Evolutionary conservation across 2,888 invertebrate genomes (phyloP).

Genomic region (Netelia virgata): DNA sequence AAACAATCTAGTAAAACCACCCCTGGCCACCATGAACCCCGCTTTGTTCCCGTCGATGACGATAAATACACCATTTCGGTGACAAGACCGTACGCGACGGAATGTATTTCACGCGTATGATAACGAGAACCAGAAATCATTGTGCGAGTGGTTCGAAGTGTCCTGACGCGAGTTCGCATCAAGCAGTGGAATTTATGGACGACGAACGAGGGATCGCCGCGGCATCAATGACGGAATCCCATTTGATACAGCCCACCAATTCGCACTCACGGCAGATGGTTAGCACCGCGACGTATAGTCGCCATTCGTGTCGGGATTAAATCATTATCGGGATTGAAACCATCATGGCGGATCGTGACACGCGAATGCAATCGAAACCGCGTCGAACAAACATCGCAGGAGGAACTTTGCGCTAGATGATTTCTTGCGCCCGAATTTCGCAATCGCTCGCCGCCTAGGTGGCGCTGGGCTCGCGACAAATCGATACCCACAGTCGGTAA

Average conservation of each 20-base stretch:
- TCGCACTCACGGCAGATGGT: background rate
- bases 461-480: too few relatives aligned
- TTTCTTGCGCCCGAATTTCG: too few relatives aligned
- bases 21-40: too few relatives aligned
- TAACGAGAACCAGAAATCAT: conserved; percentile 2
- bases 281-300: background rate
- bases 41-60: background rate
- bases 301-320: background rate
- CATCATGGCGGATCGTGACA: background rate
- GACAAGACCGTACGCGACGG: background rate
- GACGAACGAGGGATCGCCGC: background rate
- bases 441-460: too few relatives aligned
- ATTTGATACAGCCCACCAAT: background rate
- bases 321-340: background rate
- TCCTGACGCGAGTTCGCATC: background rate
- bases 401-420: too few relatives aligned
- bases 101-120: background rate
- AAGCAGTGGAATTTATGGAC: background rate
- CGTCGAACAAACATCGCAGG: too few relatives aligned
- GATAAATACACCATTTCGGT: background rate
- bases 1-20: too few relatives aligned
- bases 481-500: too few relatives aligned
- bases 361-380: background rate
- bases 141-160: background rate
- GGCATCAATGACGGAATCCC: background rate